A percentile compares a stretch with the other conserved stretches of the same genome.
These are phyloP conservation scores for Trichosurus vulpecula DNA, from an alignment of 2,797 vertebrate genomes.

Conservation along the genomic window DNA sequence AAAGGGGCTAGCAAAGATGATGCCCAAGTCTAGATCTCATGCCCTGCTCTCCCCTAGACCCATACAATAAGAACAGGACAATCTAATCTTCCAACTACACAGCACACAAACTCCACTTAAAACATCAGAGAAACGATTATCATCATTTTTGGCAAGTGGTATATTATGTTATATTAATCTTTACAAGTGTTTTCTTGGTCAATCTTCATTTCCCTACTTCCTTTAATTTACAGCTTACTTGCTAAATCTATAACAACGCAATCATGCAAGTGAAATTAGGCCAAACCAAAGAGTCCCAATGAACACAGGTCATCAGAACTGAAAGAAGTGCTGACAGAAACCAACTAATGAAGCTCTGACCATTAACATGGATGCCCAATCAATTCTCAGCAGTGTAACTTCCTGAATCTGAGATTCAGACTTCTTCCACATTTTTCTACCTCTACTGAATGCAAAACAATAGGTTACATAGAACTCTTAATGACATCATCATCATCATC, in stretches of 20 bases:
- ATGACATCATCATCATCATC: neutral
- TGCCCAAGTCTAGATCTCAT: neutral
- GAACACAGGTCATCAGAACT: neutral
- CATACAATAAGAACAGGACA: neutral
- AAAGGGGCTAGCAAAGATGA: neutral
- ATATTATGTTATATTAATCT: neutral
- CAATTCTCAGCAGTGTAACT: neutral
- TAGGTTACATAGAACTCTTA: neutral
- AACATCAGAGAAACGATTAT: conserved; percentile 8
- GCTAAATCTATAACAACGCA: conserved; percentile 8
- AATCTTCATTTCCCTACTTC: conserved; percentile 11
- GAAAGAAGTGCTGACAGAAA: neutral
- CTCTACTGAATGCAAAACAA: neutral
- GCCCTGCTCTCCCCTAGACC: neutral
- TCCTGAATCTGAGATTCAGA: conserved; percentile 3
- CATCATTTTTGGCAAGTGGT: conserved; percentile 19
- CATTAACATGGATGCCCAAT: neutral
- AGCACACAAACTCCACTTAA: conserved; percentile 13
- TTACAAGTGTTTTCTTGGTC: conserved; percentile 8
- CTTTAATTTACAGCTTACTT: conserved; percentile 37
- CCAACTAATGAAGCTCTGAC: conserved; percentile 16
- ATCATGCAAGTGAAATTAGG: conserved; percentile 7
- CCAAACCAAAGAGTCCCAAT: conserved; percentile 17
- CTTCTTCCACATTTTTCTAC: neutral
- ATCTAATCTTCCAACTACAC: conserved; percentile 14